These are phyloP conservation scores for Notolepis coatsorum DNA, from an alignment of 2,797 vertebrate genomes.

Conservation along the genomic window DNA sequence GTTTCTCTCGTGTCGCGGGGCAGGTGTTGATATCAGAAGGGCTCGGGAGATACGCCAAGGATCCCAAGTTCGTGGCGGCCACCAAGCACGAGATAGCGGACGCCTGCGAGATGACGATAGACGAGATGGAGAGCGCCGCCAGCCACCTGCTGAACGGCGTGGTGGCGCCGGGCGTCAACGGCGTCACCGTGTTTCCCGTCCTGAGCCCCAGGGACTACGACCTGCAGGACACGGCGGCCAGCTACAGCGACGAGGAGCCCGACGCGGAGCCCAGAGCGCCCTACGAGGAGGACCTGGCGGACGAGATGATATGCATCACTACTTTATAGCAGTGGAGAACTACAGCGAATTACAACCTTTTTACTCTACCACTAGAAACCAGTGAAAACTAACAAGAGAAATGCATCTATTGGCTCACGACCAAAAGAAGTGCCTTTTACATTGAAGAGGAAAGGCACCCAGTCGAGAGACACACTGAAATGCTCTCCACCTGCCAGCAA, in stretches of 20 bases:
- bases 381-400: slow-evolving; percentile 54
- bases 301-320: slow-evolving; percentile 99
- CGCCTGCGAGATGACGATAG: slow-evolving; percentile 98
- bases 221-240: slow-evolving; percentile 91
- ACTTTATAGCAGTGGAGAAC: slow-evolving; percentile 91
- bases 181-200: slow-evolving; percentile 87
- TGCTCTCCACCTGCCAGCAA: slow-evolving; percentile 67
- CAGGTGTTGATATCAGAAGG: slow-evolving; percentile 99
- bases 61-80: slow-evolving; percentile 97
- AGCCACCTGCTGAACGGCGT: slow-evolving; percentile 94
- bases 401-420: slow-evolving; percentile 84
- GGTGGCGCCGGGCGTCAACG: slow-evolving; percentile 82
- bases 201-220: slow-evolving; percentile 89
- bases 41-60: slow-evolving; percentile 94
- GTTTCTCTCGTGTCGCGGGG: slow-evolving; percentile 14
- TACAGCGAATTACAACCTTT: slow-evolving; percentile 35
- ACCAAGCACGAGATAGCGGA: slow-evolving; percentile 98
- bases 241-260: slow-evolving; percentile 96
- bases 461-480: slow-evolving; percentile 71
- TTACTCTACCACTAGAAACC: slow-evolving; percentile 47
- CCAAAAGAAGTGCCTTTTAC: slow-evolving; percentile 96
- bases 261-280: slow-evolving; percentile 81
- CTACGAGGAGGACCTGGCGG: slow-evolving; percentile 98
- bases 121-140: slow-evolving; percentile 99
- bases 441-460: slow-evolving; percentile 89